phyloP scores from a whole-genome alignment of 2,888 invertebrate species.

The Yponomeuta malinellus region DNA sequence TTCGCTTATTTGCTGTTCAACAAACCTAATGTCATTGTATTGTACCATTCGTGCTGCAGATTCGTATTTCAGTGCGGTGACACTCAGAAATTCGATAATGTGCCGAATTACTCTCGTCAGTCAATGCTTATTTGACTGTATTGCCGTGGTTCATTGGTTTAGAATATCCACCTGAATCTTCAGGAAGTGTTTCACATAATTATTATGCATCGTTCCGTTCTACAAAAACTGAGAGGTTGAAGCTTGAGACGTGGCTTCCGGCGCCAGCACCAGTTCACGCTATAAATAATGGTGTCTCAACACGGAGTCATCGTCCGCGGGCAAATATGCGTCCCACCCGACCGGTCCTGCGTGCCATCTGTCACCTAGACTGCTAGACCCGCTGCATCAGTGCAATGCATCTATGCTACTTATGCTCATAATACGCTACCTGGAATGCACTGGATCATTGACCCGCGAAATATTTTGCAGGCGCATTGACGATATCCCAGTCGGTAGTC shows the following conservation, averaged over 20 bases:
- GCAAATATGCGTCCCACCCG: constrained; percentile 33
- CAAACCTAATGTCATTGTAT: background rate
- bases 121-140: background rate
- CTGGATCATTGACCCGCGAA: background rate
- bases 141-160: background rate
- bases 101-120: background rate
- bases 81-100: background rate
- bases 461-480: background rate
- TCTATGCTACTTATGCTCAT: background rate
- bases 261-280: constrained; percentile 61
- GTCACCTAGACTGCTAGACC: constrained; percentile 32
- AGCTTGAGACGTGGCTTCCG: constrained; percentile 59
- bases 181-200: background rate
- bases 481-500: too few species aligned
- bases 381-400: background rate
- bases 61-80: background rate
- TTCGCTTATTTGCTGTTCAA: background rate
- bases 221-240: constrained; percentile 37
- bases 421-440: background rate
- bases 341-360: constrained; percentile 55
- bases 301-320: constrained; percentile 66
- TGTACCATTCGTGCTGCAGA: background rate
- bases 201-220: constrained; percentile 41
- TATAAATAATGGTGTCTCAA: constrained; percentile 73
- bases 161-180: background rate